These are phyloP conservation scores for Campaea margaritaria DNA, from an alignment of 2,888 invertebrate genomes.

Conservation along the genomic window DNA sequence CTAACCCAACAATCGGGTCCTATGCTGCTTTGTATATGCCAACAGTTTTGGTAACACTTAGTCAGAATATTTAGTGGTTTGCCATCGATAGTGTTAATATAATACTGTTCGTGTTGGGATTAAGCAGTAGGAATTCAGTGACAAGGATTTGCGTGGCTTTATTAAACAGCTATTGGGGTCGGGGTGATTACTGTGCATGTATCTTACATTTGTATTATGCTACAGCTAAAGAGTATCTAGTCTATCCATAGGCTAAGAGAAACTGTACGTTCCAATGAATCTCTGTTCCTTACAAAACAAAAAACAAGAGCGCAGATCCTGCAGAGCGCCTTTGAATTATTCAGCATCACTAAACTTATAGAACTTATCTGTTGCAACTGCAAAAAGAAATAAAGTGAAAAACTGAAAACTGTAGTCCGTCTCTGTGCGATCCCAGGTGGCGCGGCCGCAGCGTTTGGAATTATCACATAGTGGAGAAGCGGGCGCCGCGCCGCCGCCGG, in stretches of 20 bases:
- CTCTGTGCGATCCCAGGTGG: slow-evolving; percentile 83
- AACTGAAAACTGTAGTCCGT: slow-evolving; percentile 55
- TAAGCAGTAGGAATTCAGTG: neutral
- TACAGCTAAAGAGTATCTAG: too few relatives aligned
- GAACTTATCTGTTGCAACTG: neutral
- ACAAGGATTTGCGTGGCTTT: neutral
- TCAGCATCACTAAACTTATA: too few relatives aligned
- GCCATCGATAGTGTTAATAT: neutral
- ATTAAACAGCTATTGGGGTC: too few relatives aligned
- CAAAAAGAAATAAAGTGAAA: slow-evolving; percentile 25
- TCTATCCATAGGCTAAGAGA: too few relatives aligned
- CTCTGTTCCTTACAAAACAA: too few relatives aligned
- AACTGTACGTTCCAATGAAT: too few relatives aligned
- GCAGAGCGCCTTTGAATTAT: too few relatives aligned
- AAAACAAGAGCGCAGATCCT: too few relatives aligned
- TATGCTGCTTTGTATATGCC: slow-evolving; percentile 36
- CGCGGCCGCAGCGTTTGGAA: slow-evolving; percentile 86
- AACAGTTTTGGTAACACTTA: slow-evolving; percentile 29
- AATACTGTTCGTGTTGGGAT: neutral
- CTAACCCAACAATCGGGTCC: slow-evolving; percentile 50
- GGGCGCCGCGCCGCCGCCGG: slow-evolving; percentile 44
- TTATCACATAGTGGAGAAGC: slow-evolving; percentile 84
- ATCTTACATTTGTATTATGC: too few relatives aligned
- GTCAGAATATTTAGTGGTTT: slow-evolving; percentile 25
- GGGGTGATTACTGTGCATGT: too few relatives aligned